These are phyloP conservation scores for Copsychus sechellarum DNA, from an alignment of 2,113 vertebrate genomes.

Conservation along the genomic window DNA sequence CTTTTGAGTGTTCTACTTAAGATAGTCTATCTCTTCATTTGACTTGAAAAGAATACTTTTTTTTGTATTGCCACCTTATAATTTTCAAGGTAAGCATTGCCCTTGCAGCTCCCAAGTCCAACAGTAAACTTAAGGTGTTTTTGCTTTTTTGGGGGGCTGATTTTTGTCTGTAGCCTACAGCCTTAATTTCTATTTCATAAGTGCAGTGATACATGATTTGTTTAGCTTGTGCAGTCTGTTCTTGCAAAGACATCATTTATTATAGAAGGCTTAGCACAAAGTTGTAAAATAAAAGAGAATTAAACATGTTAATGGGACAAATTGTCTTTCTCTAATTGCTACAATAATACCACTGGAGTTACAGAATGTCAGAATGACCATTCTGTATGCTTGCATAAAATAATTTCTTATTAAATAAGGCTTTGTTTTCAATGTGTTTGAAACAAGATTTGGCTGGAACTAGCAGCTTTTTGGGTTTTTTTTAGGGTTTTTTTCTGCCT, in stretches of 20 bases:
- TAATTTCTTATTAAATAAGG: not conserved
- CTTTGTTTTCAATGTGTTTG: not conserved
- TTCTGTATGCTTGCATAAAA: not conserved
- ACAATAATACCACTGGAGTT: not conserved
- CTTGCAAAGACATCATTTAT: not conserved
- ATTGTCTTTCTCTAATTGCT: constrained; percentile 5
- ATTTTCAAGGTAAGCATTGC: not conserved
- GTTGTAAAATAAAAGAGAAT: not conserved
- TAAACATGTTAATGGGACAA: not conserved
- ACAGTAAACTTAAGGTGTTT: not conserved
- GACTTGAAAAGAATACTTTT: not conserved
- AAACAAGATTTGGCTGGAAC: not conserved
- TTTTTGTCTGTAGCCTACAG: not conserved
- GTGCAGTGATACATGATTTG: not conserved
- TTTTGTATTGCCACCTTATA: not conserved
- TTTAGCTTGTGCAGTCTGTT: not conserved
- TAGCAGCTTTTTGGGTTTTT: not conserved
- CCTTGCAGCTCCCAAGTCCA: not conserved
- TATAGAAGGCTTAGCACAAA: not conserved
- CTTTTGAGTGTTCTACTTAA: not conserved
- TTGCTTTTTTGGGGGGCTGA: not conserved
- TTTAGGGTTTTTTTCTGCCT: not conserved
- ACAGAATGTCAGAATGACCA: not conserved
- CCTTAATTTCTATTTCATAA: not conserved
- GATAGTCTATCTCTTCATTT: not conserved